Evolutionary conservation across 2,113 vertebrate species (phyloP), one percentile per base, ranked within the genome.

Genomic region (Dipodomys stephensi): DNA sequence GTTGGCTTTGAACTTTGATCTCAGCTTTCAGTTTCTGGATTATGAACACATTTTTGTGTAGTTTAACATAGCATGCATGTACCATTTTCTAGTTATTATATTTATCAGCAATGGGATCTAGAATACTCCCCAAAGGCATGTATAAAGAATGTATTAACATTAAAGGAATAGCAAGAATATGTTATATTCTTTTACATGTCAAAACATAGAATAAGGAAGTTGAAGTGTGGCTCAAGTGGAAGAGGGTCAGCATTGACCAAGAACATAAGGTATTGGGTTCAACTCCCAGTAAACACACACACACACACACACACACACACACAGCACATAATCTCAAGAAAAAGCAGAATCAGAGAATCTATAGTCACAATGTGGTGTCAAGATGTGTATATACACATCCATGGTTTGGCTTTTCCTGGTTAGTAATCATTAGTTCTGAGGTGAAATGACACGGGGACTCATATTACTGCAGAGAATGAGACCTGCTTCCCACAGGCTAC

Each of bases 401-500:
- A 27, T 65, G 20, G 20, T 49, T 69, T 12, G 3, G 79, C 49
- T 83, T 65, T 68, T 67, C 35, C 49, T 13, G n/a, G 27, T 62
- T n/a, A 83, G 28, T 62, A 77, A 39, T 76, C 80, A 67, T 15
- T 64, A 69, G 35, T 44, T 65, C 49, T 79, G 67, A 32, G 9
- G 39, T 4, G 0, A 7, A 13, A 11, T 46, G 27, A 85, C 73
- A 49, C 32, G 9, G 25, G 12, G 49, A 69, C 30, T 65, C 27
- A 22, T 6, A 18, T 53, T 35, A 7, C 27, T 77, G 60, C 19
- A 79, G 35, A 92, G 13, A 60, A 16, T 30, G 27, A 83, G 30
- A 28, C 1, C 6, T 7, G 9, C 12, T 2, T 60, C 19, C n/a
- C 35, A 5, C 7, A 7, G 10, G 8, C 13, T 30, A 4, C 12